Percentiles rank a stretch among this genome's conserved stretches.
Evolutionary conservation across 2,113 vertebrate genomes (phyloP).

Genomic region (Orientallactaga bullata): DNA sequence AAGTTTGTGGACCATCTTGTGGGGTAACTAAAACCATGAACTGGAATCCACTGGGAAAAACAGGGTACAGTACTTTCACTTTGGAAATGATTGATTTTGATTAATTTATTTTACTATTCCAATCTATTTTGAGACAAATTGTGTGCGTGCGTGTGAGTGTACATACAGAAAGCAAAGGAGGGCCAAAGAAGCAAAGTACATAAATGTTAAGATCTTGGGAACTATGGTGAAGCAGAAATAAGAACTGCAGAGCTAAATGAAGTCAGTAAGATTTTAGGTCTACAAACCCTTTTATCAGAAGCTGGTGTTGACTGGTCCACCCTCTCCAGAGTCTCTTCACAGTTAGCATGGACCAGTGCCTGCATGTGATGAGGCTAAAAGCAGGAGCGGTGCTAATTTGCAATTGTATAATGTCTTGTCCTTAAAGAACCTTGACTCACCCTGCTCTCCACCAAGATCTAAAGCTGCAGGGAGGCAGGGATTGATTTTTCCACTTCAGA

Average conservation of each 20-base stretch:
- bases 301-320: background rate
- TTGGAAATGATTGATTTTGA: constrained; percentile 15
- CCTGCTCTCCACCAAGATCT: background rate
- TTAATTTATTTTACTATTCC: constrained; percentile 10
- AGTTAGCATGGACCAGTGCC: background rate
- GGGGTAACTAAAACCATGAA: background rate
- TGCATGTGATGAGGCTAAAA: background rate
- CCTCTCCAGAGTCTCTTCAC: background rate
- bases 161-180: background rate
- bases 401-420: background rate
- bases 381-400: background rate
- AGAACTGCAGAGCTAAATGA: background rate
- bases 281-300: background rate
- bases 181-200: background rate
- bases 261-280: background rate
- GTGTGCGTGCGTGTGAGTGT: background rate
- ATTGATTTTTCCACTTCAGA: background rate
- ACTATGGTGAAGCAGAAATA: background rate
- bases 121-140: background rate
- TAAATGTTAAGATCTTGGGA: background rate
- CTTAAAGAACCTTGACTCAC: background rate
- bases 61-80: background rate
- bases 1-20: background rate
- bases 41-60: background rate
- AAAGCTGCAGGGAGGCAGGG: background rate